Evolutionary conservation across 1,140 invertebrate genomes (phyloP), one percentile per base, ranked within the genome.

Genomic region (Drosophila oshimai): DNA sequence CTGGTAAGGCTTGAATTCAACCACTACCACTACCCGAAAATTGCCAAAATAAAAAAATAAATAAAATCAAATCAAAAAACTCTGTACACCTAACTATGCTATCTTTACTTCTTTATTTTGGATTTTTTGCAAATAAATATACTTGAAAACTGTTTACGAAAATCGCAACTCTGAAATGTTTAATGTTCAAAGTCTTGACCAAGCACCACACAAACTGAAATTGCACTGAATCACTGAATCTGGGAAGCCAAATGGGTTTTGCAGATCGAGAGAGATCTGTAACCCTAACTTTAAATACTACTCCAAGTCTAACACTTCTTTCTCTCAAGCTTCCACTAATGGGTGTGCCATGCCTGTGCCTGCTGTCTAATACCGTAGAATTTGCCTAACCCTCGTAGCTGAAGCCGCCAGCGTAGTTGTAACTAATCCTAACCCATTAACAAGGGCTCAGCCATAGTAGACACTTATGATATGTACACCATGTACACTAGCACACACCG

Each of bases 21-120:
- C 57, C 58, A 60, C 49, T 24, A 45, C 57, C 58, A 60, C 49
- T 24, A 26, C 13, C 34, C 20, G 36, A 26, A 22, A 34, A 24
- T 33, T 45, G 28, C 54, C 31, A 37, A 64, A 28, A 42, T 9
- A n/a, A 28, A 29, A 24, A 18, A n/a, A 6, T 17, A 13, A 22
- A 33, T 4, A 10, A 33, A n/a, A 12, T 13, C 4, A 20, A 53
- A 33, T 55, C 41, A 61, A 45, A 17, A 64, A 65, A 62, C 62
- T 65, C 34, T 67, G 62, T 67, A 65, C 45, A 65, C 58, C 29
- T 64, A 49, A 62, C 61, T 65, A 65, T 65, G 39, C 61, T 62
- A 62, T 33, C 53, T 57, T 26, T 10, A 39, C 6, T 41, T 67
- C 15, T 26, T 29, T 49, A 29, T 62, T 65, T 65, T 47, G 20